These are phyloP conservation scores for Petaurus breviceps DNA, from an alignment of 2,113 vertebrate species.

Conservation along the genomic window DNA sequence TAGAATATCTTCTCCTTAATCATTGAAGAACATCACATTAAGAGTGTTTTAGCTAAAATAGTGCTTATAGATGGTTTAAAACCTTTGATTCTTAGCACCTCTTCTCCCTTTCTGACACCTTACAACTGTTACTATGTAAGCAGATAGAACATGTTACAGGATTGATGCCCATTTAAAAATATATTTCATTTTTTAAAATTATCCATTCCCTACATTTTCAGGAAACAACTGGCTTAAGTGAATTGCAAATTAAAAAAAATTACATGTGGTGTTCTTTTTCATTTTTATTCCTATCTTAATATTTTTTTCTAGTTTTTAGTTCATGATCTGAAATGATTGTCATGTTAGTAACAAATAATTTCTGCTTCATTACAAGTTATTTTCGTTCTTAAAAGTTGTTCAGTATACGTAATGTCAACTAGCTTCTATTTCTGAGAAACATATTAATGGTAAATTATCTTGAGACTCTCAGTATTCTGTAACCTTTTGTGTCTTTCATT, in stretches of 20 bases:
- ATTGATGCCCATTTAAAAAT: background rate
- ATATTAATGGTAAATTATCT: background rate
- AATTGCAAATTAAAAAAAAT: background rate
- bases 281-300: background rate
- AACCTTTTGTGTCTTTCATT: too few species aligned
- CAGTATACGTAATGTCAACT: background rate
- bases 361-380: background rate
- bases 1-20: too few species aligned
- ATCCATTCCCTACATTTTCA: background rate
- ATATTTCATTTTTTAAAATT: background rate
- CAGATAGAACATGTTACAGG: background rate
- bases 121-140: background rate
- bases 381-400: background rate
- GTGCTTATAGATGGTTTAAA: background rate
- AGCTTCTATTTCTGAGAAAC: background rate
- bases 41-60: too few species aligned
- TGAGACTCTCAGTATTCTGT: too few species aligned
- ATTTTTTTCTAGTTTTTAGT: background rate
- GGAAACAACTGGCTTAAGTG: background rate
- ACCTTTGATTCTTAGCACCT: background rate
- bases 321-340: background rate
- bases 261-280: background rate
- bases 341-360: background rate
- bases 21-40: too few species aligned
- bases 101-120: background rate